Percentiles rank a stretch among this genome's conserved stretches.
Evolutionary conservation across 2,797 vertebrate genomes (phyloP).

Genomic region (Xenopus petersii): DNA sequence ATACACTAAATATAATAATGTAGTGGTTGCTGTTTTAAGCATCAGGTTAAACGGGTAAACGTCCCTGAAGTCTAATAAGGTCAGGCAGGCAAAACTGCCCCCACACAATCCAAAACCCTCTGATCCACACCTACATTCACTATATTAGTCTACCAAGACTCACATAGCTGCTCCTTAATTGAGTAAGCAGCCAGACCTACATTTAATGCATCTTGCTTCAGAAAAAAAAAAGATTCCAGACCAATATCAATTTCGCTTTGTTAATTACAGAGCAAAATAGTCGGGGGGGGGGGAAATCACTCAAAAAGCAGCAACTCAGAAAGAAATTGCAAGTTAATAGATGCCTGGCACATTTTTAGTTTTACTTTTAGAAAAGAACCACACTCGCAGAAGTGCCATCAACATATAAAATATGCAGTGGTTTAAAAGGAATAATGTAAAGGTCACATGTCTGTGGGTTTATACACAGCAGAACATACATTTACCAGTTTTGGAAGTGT

Average conservation of each 20-base stretch:
- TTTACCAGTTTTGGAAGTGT: too few relatives aligned
- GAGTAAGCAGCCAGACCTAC: slow-evolving; percentile 21
- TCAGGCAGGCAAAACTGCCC: slow-evolving; percentile 30
- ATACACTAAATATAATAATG: too few relatives aligned
- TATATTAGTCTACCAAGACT: not conserved
- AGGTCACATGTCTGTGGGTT: too few relatives aligned
- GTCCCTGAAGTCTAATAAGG: slow-evolving; percentile 9
- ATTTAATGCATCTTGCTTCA: too few relatives aligned
- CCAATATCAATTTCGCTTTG: too few relatives aligned
- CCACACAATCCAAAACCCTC: slow-evolving; percentile 22
- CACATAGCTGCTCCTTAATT: not conserved
- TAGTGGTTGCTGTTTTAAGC: too few relatives aligned
- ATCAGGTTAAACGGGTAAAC: slow-evolving; percentile 7
- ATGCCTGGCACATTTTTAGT: not conserved
- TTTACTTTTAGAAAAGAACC: not conserved
- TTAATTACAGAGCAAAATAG: too few relatives aligned
- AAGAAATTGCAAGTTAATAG: not conserved
- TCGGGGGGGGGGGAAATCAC: too few relatives aligned
- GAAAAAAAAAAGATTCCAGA: too few relatives aligned
- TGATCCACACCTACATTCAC: slow-evolving; percentile 29
- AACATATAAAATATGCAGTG: too few relatives aligned
- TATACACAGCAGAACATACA: too few relatives aligned
- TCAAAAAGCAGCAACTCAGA: not conserved
- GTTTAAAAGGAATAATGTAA: too few relatives aligned
- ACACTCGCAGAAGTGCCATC: not conserved